A percentile compares a stretch with the other conserved stretches of the same genome.
Conservation (phyloP, 2,797 vertebrate genomes). For the Masticophis lateralis region DNA sequence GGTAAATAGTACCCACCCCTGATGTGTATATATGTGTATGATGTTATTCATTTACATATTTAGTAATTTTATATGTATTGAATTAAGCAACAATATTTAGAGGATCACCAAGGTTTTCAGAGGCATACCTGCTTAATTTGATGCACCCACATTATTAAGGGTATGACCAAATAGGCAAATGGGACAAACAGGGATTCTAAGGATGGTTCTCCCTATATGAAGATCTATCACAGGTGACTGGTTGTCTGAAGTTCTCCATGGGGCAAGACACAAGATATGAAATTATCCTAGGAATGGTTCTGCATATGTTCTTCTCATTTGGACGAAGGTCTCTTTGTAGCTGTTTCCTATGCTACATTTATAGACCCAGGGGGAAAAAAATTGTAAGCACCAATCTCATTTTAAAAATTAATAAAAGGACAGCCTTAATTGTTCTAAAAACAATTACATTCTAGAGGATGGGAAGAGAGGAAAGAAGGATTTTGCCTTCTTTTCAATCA, state of each 20-base stretch:
- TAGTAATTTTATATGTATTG: not conserved
- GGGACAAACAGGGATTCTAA: not conserved
- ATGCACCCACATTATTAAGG: not conserved
- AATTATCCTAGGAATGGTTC: not conserved
- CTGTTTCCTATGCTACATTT: not conserved
- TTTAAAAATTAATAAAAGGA: not conserved
- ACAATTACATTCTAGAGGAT: not conserved
- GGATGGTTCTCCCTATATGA: not conserved
- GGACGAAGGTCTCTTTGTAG: not conserved
- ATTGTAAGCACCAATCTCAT: not conserved
- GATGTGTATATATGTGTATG: not conserved
- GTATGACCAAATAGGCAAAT: not conserved
- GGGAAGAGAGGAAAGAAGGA: not conserved
- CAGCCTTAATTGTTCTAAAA: not conserved
- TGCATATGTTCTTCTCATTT: not conserved
- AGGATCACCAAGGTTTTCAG: not conserved
- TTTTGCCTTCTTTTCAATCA: not conserved
- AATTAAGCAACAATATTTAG: not conserved
- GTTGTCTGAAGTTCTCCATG: not conserved
- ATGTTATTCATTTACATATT: not conserved
- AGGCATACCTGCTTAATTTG: not conserved
- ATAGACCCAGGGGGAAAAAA: not conserved
- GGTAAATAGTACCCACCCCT: too few species aligned
- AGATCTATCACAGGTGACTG: not conserved
- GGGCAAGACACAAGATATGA: not conserved